A percentile compares a stretch with the other conserved stretches of the same genome.
Evolutionary conservation across 1,140 invertebrate genomes (phyloP).

Genomic region (Meloidogyne hapla): DNA sequence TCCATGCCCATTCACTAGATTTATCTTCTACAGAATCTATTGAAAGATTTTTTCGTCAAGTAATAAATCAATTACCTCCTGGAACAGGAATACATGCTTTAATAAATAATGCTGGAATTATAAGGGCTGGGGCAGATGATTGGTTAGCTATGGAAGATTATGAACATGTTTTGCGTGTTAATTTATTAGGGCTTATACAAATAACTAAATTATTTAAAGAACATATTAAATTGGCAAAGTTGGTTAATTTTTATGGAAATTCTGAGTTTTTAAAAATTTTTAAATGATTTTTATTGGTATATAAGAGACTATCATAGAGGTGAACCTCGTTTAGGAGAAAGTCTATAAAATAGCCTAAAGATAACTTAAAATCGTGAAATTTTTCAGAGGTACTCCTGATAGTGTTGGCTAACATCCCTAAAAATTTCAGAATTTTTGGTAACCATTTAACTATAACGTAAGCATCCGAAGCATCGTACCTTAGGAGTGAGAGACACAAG

Average conservation of each 20-base stretch:
- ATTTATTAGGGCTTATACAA: slow-evolving; percentile 17
- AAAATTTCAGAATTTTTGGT: no score
- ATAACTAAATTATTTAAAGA: slow-evolving; percentile 30
- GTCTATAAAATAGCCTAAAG: no score
- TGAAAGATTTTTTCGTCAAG: slow-evolving; percentile 13
- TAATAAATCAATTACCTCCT: slow-evolving; percentile 19
- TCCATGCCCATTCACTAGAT: slow-evolving; percentile 16
- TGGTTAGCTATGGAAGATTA: slow-evolving; percentile 21
- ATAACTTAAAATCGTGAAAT: no score
- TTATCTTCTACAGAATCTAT: slow-evolving; percentile 21
- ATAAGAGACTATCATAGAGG: neutral
- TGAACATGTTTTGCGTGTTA: slow-evolving; percentile 23
- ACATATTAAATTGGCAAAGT: slow-evolving; percentile 27
- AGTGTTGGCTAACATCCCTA: no score
- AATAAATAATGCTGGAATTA: slow-evolving; percentile 22
- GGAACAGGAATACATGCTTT: slow-evolving; percentile 16
- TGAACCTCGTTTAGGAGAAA: no score
- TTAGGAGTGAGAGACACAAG: no score
- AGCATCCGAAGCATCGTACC: no score
- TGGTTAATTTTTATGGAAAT: neutral
- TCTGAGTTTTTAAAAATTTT: neutral
- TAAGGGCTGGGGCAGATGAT: slow-evolving; percentile 19
- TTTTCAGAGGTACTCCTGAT: no score
- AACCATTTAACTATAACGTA: no score
- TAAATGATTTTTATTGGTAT: neutral